phyloP scores from a whole-genome alignment of 2,797 vertebrate species.

The Dendrocincla tyrannina region DNA sequence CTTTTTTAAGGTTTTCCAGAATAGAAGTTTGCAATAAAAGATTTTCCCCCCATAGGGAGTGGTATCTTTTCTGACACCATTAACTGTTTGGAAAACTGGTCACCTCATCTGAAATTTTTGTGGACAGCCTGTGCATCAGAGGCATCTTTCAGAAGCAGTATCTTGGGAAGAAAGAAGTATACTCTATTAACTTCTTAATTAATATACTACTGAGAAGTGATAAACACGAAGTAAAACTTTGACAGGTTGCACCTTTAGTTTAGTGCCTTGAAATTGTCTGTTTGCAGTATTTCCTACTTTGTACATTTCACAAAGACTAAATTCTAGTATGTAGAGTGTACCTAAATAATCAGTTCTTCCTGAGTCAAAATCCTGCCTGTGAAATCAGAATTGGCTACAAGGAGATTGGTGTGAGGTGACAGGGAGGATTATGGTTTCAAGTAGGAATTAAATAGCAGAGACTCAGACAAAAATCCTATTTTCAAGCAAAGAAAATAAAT shows the following conservation, averaged over 20 bases:
- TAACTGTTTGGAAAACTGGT: neutral
- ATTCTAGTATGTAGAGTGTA: neutral
- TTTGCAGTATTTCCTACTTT: neutral
- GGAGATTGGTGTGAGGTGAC: slow-evolving; percentile 38
- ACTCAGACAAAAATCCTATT: slow-evolving; percentile 47
- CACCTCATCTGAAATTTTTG: neutral
- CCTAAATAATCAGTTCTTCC: slow-evolving; percentile 31
- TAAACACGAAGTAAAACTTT: neutral
- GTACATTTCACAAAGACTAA: neutral
- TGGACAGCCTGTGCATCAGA: neutral
- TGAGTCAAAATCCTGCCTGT: slow-evolving; percentile 31
- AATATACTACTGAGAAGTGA: neutral
- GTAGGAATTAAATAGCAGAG: slow-evolving; percentile 48
- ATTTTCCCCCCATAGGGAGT: neutral
- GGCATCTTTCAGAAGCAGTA: neutral
- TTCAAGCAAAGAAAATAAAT: slow-evolving; percentile 49
- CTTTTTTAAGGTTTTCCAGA: neutral
- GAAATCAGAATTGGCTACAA: slow-evolving; percentile 49
- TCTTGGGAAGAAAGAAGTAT: neutral
- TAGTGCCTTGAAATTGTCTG: neutral
- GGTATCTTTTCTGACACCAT: neutral
- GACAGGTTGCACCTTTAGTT: neutral
- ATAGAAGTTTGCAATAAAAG: neutral
- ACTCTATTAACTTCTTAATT: neutral
- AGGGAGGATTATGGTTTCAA: slow-evolving; percentile 59